Percentiles rank a stretch among this genome's conserved stretches.
These are phyloP conservation scores for Nasonia oneida DNA, from an alignment of 2,888 invertebrate species.

Conservation along the genomic window DNA sequence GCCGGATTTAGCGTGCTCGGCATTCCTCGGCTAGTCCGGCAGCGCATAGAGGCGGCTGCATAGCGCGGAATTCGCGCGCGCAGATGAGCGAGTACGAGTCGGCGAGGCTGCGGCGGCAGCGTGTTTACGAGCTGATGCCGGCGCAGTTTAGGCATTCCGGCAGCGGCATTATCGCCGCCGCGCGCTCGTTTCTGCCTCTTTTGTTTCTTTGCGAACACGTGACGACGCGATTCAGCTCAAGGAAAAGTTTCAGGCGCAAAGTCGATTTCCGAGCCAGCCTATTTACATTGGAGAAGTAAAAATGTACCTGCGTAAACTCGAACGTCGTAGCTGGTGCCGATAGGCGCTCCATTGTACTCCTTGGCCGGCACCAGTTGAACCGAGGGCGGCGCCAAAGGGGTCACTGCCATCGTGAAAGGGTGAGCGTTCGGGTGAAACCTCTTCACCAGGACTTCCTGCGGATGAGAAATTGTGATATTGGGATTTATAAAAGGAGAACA, in stretches of 20 bases:
- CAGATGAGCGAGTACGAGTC: not conserved
- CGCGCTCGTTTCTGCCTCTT: not conserved
- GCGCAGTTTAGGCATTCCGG: not conserved
- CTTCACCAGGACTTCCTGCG: constrained; percentile 89
- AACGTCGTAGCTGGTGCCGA: constrained; percentile 94
- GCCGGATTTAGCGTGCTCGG: constrained; percentile 43
- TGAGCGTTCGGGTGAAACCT: constrained; percentile 89
- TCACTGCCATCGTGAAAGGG: constrained; percentile 90
- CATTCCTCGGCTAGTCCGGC: not conserved
- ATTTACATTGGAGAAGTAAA: too few relatives aligned
- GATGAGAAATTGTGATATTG: constrained; percentile 63
- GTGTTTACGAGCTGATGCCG: not conserved
- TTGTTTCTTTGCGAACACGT: too few relatives aligned
- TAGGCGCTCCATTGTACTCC: constrained; percentile 94
- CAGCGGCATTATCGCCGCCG: not conserved
- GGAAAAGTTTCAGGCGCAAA: too few relatives aligned
- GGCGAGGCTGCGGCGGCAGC: not conserved
- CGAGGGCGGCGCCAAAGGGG: constrained; percentile 93
- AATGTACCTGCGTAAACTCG: constrained; percentile 87
- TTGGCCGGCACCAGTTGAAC: constrained; percentile 94
- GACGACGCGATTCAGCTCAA: too few relatives aligned
- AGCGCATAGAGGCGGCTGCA: not conserved
- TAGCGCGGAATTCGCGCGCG: not conserved
- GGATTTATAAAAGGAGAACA: too few relatives aligned
- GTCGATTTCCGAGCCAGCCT: too few relatives aligned